These are phyloP conservation scores for Scrobipalpa costella DNA, from an alignment of 2,888 invertebrate species.

Conservation along the genomic window DNA sequence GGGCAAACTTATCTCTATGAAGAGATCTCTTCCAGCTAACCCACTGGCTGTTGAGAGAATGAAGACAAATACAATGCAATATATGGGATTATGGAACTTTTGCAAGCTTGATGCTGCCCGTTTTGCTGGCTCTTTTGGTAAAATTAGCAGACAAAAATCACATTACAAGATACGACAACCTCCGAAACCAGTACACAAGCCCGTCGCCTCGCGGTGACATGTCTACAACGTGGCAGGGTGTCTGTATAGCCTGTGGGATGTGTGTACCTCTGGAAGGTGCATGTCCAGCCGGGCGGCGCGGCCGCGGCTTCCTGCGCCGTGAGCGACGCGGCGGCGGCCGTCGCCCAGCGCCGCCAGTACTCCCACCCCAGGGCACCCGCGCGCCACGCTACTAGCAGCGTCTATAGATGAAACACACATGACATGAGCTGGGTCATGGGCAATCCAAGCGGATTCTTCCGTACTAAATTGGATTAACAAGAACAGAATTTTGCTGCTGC, in stretches of 20 bases:
- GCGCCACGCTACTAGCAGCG: constrained; percentile 78
- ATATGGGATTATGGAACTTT: too few relatives aligned
- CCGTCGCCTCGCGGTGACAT: neutral
- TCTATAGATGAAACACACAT: constrained; percentile 58
- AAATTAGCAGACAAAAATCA: too few relatives aligned
- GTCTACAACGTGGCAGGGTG: neutral
- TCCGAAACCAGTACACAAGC: neutral
- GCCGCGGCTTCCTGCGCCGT: constrained; percentile 79
- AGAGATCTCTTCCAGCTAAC: too few relatives aligned
- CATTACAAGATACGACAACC: neutral
- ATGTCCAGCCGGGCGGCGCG: constrained; percentile 83
- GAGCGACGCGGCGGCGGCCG: constrained; percentile 70
- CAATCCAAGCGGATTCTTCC: too few relatives aligned
- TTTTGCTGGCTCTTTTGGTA: too few relatives aligned
- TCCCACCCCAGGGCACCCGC: constrained; percentile 69
- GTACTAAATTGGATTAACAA: too few relatives aligned
- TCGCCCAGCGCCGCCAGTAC: constrained; percentile 78
- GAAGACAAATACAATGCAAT: too few relatives aligned
- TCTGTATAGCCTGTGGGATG: neutral
- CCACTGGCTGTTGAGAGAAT: too few relatives aligned
- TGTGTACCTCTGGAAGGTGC: constrained; percentile 84
- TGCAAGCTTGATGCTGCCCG: too few relatives aligned
- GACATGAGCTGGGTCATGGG: too few relatives aligned
- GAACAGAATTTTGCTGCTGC: too few relatives aligned
- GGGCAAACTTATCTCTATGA: too few relatives aligned